phyloP scores from a whole-genome alignment of 1,140 invertebrate genomes.

The Conopomorpha cramerella region DNA sequence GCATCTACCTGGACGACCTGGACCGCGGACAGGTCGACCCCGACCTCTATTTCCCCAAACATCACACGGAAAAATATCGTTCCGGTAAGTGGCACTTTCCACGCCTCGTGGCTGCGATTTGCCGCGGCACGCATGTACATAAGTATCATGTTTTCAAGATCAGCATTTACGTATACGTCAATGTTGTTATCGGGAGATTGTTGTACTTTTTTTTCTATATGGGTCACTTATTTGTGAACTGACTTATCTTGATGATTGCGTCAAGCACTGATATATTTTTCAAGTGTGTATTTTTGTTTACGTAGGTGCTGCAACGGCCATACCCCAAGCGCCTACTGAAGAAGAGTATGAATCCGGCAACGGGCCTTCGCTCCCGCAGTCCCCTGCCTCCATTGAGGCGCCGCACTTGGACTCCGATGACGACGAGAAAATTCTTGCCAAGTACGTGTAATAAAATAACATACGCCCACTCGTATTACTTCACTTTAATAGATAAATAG shows the following conservation, averaged over 20 bases:
- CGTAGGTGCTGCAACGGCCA: too few species aligned
- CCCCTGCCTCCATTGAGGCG: constrained; percentile 86
- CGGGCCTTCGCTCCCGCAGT: constrained; percentile 91
- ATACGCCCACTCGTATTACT: too few species aligned
- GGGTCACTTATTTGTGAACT: too few species aligned
- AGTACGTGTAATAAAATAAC: constrained; percentile 47
- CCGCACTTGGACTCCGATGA: constrained; percentile 81
- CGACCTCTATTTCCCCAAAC: constrained; percentile 85
- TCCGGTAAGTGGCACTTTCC: constrained; percentile 31
- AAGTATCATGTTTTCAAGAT: too few species aligned
- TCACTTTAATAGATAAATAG: too few species aligned
- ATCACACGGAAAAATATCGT: constrained; percentile 36
- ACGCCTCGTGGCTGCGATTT: too few species aligned
- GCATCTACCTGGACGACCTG: constrained; percentile 92
- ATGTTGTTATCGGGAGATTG: too few species aligned
- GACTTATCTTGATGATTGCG: too few species aligned
- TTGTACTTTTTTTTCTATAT: too few species aligned
- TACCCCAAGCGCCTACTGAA: constrained; percentile 63
- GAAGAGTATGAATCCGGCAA: constrained; percentile 95
- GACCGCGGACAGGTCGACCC: constrained; percentile 88
- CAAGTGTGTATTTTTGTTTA: constrained; percentile 3
- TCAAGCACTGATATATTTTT: neutral
- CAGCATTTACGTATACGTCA: too few species aligned
- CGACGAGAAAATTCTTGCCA: constrained; percentile 74
- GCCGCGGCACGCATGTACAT: too few species aligned